These are phyloP conservation scores for Boleophthalmus pectinirostris DNA, from an alignment of 2,113 vertebrate species.

Conservation along the genomic window DNA sequence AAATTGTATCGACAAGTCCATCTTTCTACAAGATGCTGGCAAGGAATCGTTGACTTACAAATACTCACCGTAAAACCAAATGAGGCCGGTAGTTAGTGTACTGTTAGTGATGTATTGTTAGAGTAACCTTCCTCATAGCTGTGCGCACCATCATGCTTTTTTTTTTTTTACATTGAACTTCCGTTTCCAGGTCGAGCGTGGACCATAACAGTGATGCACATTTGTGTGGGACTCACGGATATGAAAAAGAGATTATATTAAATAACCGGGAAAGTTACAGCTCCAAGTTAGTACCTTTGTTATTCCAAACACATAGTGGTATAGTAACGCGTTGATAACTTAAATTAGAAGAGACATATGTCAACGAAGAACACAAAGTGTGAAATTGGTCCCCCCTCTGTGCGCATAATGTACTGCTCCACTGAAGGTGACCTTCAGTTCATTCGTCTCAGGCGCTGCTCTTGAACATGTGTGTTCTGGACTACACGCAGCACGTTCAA, in stretches of 20 bases:
- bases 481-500: neutral
- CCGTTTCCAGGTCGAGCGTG: conserved; percentile 78
- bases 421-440: conserved; percentile 86
- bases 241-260: neutral
- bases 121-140: conserved; percentile 77
- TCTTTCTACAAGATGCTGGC: neutral
- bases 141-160: conserved; percentile 67
- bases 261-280: too few species aligned
- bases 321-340: fast-evolving
- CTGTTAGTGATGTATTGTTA: conserved; percentile 20
- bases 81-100: conserved; percentile 26
- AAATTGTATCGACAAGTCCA: neutral
- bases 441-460: conserved; percentile 44
- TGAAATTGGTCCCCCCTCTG: conserved; percentile 18
- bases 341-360: fast-evolving
- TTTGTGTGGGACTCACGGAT: neutral
- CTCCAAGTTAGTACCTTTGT: neutral
- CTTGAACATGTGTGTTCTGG: conserved; percentile 65
- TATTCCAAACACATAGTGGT: neutral
- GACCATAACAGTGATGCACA: conserved; percentile 23
- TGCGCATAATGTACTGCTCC: conserved; percentile 60
- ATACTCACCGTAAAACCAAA: conserved; percentile 63
- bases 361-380: fast-evolving
- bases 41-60: conserved; percentile 6
- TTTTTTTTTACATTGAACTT: conserved; percentile 49